These are phyloP conservation scores for Plectus sambesii DNA, from an alignment of 1,140 invertebrate species.

Conservation along the genomic window DNA sequence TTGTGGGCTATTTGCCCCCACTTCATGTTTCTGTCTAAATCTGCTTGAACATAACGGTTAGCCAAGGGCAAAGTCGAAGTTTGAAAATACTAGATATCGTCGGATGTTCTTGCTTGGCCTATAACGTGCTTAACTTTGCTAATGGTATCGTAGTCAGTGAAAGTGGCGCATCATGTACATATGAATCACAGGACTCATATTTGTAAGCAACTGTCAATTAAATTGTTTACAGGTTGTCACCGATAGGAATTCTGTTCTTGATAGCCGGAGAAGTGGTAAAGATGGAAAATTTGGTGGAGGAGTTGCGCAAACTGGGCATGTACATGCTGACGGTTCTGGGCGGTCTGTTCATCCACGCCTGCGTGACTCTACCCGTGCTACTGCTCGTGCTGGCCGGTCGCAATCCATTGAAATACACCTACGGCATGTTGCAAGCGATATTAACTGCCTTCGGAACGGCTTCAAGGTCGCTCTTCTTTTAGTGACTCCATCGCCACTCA, in stretches of 20 bases:
- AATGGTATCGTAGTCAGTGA: too few species aligned
- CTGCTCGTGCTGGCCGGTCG: conserved; percentile 67
- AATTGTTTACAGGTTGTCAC: conserved; percentile 66
- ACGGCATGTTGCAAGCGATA: conserved; percentile 65
- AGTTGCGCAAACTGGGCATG: conserved; percentile 69
- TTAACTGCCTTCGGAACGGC: conserved; percentile 78
- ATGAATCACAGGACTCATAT: background rate
- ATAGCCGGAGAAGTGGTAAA: conserved; percentile 76
- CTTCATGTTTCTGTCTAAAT: too few species aligned
- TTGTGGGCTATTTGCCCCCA: too few species aligned
- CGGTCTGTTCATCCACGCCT: conserved; percentile 72
- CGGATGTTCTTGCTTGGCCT: too few species aligned
- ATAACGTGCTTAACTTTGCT: too few species aligned
- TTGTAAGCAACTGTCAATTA: background rate
- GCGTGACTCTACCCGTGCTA: conserved; percentile 66
- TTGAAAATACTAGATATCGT: too few species aligned
- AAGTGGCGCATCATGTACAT: too few species aligned
- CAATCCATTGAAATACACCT: conserved; percentile 77
- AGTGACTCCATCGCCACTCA: too few species aligned
- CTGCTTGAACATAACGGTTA: too few species aligned
- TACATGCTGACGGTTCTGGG: conserved; percentile 71
- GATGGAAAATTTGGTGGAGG: conserved; percentile 61
- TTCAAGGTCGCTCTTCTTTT: too few species aligned
- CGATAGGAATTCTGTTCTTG: conserved; percentile 72
- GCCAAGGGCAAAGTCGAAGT: too few species aligned